Evolutionary conservation across 2,888 invertebrate genomes (phyloP).

Genomic region (Mechanitis messenoides): DNA sequence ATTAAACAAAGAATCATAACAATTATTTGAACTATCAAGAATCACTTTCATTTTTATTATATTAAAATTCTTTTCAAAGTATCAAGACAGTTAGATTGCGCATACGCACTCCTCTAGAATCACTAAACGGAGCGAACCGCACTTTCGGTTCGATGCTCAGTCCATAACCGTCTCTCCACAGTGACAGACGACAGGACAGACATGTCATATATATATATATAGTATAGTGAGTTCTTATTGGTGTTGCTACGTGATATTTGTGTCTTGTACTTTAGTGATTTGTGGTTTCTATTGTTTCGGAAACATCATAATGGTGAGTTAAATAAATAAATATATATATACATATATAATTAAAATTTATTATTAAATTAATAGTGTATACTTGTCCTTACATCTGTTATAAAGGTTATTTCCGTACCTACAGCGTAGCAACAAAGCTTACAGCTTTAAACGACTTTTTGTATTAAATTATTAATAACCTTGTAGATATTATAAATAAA

Average conservation of each 20-base stretch:
- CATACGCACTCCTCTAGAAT: conserved; percentile 61
- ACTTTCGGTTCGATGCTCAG: conserved; percentile 60
- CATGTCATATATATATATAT: conserved; percentile 39
- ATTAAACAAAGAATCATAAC: too few species aligned
- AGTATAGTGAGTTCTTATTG: conserved; percentile 30
- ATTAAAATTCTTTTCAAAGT: conserved; percentile 64
- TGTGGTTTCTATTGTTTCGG: conserved; percentile 37
- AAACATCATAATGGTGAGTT: conserved; percentile 62
- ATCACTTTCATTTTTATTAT: conserved; percentile 64
- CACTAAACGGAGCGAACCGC: conserved; percentile 48
- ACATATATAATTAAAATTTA: conserved; percentile 2
- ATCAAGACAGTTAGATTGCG: conserved; percentile 51
- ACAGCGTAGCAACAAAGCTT: not conserved
- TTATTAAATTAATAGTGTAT: not conserved
- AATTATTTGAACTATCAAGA: too few species aligned
- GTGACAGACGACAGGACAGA: conserved; percentile 65
- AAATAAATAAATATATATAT: not conserved
- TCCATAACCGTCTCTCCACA: conserved; percentile 66
- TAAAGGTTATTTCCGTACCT: too few species aligned
- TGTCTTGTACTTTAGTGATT: conserved; percentile 45
- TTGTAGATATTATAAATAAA: not conserved
- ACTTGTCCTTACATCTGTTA: not conserved
- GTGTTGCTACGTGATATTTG: conserved; percentile 35
- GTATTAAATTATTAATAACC: not conserved
- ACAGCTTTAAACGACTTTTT: not conserved